Conservation (phyloP, 2,797 vertebrate species). For the Myotis findleyi region DNA sequence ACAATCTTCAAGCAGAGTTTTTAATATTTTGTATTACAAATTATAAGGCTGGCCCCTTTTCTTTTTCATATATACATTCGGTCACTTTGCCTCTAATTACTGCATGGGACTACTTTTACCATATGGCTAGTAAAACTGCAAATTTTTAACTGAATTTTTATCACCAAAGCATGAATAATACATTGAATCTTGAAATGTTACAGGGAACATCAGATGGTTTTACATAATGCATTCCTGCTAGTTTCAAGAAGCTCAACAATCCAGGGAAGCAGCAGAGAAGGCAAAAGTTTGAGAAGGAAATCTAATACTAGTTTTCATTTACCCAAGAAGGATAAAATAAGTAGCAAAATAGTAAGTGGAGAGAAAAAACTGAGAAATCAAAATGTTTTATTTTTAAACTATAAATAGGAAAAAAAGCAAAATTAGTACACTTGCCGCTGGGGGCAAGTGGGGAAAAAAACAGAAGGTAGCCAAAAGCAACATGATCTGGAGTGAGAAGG, state of each 20-base stretch:
- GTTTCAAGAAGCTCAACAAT: slow-evolving; percentile 35
- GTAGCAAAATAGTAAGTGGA: not conserved
- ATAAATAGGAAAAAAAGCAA: not conserved
- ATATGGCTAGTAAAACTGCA: slow-evolving; percentile 53
- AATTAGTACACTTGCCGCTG: not conserved
- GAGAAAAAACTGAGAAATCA: slow-evolving; percentile 23
- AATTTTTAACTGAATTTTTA: slow-evolving; percentile 74
- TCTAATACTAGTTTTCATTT: slow-evolving; percentile 30
- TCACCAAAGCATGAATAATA: slow-evolving; percentile 73
- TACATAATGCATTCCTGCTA: slow-evolving; percentile 58
- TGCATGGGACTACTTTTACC: slow-evolving; percentile 46
- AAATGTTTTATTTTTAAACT: not conserved
- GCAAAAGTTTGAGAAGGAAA: slow-evolving; percentile 55
- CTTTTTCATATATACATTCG: not conserved
- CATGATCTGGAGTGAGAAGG: not conserved
- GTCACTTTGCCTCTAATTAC: slow-evolving; percentile 45
- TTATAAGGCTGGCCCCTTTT: not conserved
- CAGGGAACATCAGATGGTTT: slow-evolving; percentile 66
- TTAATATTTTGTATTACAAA: slow-evolving; percentile 36
- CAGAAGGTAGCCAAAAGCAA: not conserved
- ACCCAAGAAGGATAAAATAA: slow-evolving; percentile 51
- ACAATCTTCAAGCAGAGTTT: not conserved
- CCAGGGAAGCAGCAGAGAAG: slow-evolving; percentile 40
- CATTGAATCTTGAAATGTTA: slow-evolving; percentile 65
- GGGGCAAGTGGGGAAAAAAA: not conserved